A percentile compares a stretch with the other conserved stretches of the same genome.
phyloP scores from a whole-genome alignment of 2,888 invertebrate species.

The Pinctada fucata region DNA sequence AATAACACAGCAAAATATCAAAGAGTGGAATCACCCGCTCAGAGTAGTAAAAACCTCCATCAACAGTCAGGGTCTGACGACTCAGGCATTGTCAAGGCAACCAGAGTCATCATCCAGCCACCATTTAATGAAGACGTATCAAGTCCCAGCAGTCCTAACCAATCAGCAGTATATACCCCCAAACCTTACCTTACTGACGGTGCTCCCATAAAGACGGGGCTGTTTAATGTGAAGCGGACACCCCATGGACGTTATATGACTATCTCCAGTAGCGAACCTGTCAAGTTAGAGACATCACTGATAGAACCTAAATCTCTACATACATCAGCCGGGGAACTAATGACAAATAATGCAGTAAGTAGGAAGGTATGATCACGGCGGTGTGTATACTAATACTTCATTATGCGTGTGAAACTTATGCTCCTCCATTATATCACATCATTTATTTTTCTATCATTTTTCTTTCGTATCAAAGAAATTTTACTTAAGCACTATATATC shows the following conservation, averaged over 20 bases:
- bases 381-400: constrained; percentile 6
- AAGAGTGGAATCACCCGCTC: constrained; percentile 5
- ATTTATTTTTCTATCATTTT: too few species aligned
- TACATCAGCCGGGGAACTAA: constrained; percentile 67
- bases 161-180: constrained; percentile 11
- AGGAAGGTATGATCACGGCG: not conserved
- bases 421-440: too few species aligned
- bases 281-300: constrained; percentile 58
- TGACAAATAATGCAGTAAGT: constrained; percentile 62
- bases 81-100: constrained; percentile 37
- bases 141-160: not conserved
- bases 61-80: constrained; percentile 24
- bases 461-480: too few species aligned
- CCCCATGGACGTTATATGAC: constrained; percentile 85
- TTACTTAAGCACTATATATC: too few species aligned
- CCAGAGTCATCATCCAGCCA: constrained; percentile 39
- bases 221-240: constrained; percentile 49
- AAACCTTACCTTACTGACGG: constrained; percentile 62
- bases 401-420: too few species aligned
- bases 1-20: constrained; percentile 14
- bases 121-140: constrained; percentile 16
- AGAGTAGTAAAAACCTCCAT: constrained; percentile 13
- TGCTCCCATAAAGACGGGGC: constrained; percentile 30
- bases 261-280: constrained; percentile 82
- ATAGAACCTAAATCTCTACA: constrained; percentile 57